phyloP scores from a whole-genome alignment of 2,888 invertebrate genomes.

The Disparrhopalites patrizii region DNA sequence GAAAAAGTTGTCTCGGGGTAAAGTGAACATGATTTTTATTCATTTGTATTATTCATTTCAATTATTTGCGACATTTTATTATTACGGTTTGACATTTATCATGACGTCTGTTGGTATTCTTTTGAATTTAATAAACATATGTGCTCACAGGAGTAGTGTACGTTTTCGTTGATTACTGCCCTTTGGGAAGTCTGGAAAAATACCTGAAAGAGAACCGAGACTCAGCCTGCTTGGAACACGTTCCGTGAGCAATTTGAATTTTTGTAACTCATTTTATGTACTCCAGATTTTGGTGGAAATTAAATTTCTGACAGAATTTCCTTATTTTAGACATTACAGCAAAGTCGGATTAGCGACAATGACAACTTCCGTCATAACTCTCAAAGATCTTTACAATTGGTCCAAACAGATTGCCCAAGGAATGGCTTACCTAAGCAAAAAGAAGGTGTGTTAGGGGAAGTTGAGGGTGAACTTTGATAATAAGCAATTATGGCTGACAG shows the following conservation, averaged over 20 bases:
- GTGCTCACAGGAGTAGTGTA: neutral
- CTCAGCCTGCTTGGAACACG: neutral
- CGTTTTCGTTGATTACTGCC: neutral
- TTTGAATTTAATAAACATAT: too few species aligned
- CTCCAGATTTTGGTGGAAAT: neutral
- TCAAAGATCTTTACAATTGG: neutral
- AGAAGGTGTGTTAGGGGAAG: too few species aligned
- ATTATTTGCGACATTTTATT: too few species aligned
- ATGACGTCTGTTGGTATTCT: too few species aligned
- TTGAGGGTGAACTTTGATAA: too few species aligned
- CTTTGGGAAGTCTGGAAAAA: neutral
- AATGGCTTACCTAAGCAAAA: neutral
- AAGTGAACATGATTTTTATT: too few species aligned
- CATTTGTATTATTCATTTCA: too few species aligned
- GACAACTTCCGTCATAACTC: neutral
- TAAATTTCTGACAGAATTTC: neutral
- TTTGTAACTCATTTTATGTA: neutral
- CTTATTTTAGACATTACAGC: neutral
- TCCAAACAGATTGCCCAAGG: neutral
- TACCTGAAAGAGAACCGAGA: neutral
- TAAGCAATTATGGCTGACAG: too few species aligned
- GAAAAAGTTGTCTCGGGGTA: neutral
- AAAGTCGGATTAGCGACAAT: neutral
- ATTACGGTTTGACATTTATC: too few species aligned
- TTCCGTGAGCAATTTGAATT: neutral